Base-by-base conservation (phyloP, 2,113 vertebrate genomes). In the Nerophis lumbriciformis region DNA sequence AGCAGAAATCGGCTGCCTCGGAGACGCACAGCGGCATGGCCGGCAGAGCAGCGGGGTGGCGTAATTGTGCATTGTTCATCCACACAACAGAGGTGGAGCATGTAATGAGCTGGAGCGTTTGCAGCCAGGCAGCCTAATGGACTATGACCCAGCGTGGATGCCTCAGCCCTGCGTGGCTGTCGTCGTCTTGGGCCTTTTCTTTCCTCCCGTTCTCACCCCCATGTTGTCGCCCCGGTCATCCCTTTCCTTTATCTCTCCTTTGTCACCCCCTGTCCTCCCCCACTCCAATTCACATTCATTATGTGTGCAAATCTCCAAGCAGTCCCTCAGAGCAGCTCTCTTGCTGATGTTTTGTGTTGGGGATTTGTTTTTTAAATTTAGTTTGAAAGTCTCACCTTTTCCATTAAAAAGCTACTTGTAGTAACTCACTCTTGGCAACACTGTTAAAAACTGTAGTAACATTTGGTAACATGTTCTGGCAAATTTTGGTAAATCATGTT, bases 1-100 rank as follows among this genome's bases (percentile, higher is more conserved):
- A 70, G 81, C 65, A 75, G 72, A 71, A 75, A 76, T 77, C 69
- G 59, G 66, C 70, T 58, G 71, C 72, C 81, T 83, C 75, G 66
- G 81, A 87, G 77, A 68, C 74, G 71, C 74, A 71, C 75, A 68
- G 79, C 68, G 69, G 73, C 64, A 71, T 66, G 65, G 63, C 72
- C 82, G 9, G 63, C 76, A 78, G 77, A 87, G 81, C 82, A 83
- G 89, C 86, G 77, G 87, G 85, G 77, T 66, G 69, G 75, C 68
- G 70, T 90, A 89, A 90, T 90, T 88, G 89, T 81, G 85, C 87
- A 88, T 89, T 90, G 88, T 90, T 90, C 85, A 87, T 86, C 88
- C 81, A 72, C 83, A 88, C 81, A 87, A 84, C 88, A 87, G 83
- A 89, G 86, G 85, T 87, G 85, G 82, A 86, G 85, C 88, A 87